Conservation (phyloP, 2,888 invertebrate genomes). For the Onchidella celtica region DNA sequence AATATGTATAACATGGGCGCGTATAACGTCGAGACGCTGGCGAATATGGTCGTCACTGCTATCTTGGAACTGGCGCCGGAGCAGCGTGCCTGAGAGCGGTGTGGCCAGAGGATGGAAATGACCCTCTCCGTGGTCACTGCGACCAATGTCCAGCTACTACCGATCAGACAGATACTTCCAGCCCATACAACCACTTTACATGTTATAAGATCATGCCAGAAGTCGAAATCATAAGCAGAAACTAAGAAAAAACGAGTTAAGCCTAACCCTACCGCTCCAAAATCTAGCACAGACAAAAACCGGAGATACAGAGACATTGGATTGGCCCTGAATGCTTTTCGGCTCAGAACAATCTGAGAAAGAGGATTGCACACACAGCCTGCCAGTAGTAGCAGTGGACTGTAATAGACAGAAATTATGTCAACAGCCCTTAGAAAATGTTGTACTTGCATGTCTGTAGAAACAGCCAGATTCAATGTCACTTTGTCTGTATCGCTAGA, state of each 20-base stretch:
- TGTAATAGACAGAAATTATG: too few relatives aligned
- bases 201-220: not conserved
- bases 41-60: too few relatives aligned
- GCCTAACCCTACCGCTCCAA: not conserved
- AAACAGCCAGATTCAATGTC: too few relatives aligned
- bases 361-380: slow-evolving; percentile 3
- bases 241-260: not conserved
- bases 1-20: too few relatives aligned
- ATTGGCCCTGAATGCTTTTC: not conserved
- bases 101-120: slow-evolving; percentile 9
- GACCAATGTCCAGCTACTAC: slow-evolving; percentile 2
- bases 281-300: not conserved
- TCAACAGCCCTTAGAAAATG: too few relatives aligned
- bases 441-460: too few relatives aligned
- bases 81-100: not conserved
- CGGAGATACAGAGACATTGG: slow-evolving; percentile 1
- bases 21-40: too few relatives aligned
- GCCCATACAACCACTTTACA: not conserved
- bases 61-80: too few relatives aligned
- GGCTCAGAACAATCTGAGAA: not conserved
- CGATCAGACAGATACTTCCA: not conserved
- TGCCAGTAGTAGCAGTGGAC: not conserved
- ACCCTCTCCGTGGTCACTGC: not conserved
- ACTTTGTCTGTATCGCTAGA: too few relatives aligned
- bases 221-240: not conserved